phyloP scores from a whole-genome alignment of 2,797 vertebrate species.

The Notolepis coatsorum region DNA sequence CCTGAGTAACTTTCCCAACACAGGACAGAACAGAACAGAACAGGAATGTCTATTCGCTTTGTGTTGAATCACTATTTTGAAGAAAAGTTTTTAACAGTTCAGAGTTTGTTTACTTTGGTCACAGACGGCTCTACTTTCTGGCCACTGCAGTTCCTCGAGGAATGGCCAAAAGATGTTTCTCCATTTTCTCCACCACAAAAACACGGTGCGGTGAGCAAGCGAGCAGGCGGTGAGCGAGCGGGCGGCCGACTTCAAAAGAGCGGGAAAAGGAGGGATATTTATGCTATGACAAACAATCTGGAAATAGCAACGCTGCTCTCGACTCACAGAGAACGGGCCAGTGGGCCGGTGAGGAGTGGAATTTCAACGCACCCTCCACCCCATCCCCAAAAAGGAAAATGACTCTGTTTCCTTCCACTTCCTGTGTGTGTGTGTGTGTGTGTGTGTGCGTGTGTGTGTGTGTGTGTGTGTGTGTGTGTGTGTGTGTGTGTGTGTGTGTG shows the following conservation, averaged over 20 bases:
- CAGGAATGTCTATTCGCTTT: no score
- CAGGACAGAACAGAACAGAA: no score
- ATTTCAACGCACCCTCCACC: slow-evolving; percentile 45
- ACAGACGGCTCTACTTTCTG: neutral
- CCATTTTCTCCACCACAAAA: slow-evolving; percentile 25
- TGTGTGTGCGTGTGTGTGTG: neutral
- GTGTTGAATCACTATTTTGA: no score
- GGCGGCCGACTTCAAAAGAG: slow-evolving; percentile 5
- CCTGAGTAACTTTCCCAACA: no score
- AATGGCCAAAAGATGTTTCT: slow-evolving; percentile 14
- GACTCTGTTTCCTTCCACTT: slow-evolving; percentile 67
- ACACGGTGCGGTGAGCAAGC: neutral
- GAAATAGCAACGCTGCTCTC: slow-evolving; percentile 41
- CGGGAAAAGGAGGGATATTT: slow-evolving; percentile 29
- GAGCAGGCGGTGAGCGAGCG: no score
- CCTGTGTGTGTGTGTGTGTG: slow-evolving; percentile 37
- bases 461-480: neutral
- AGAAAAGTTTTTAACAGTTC: no score
- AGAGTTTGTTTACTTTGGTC: slow-evolving; percentile 21
- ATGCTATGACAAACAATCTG: slow-evolving; percentile 35
- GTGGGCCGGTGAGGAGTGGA: slow-evolving; percentile 44
- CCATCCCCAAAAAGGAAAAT: slow-evolving; percentile 48
- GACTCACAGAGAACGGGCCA: slow-evolving; percentile 5
- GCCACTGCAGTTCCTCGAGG: neutral
- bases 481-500: slow-evolving; percentile 1